These are phyloP conservation scores for Heliconius charithonia DNA, from an alignment of 2,888 invertebrate species.

Conservation along the genomic window DNA sequence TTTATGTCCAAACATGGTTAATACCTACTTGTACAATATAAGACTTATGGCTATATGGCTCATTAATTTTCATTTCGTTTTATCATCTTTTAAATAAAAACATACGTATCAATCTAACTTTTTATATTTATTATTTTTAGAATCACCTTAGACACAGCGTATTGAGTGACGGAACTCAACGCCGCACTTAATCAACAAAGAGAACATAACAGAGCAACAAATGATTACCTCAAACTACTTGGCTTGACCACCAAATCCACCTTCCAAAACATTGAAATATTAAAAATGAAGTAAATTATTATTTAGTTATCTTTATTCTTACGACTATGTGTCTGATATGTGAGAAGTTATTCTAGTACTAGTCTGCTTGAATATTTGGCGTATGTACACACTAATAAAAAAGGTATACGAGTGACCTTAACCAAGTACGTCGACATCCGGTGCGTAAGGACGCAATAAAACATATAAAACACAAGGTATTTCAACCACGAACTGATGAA, in stretches of 20 bases:
- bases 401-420: slow-evolving; percentile 41
- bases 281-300: neutral
- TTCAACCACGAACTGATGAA: slow-evolving; percentile 51
- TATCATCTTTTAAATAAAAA: too few relatives aligned
- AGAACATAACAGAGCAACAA: too few relatives aligned
- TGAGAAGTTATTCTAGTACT: neutral
- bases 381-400: slow-evolving; percentile 27
- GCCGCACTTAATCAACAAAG: too few relatives aligned
- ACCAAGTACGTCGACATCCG: slow-evolving; percentile 44
- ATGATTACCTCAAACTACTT: neutral
- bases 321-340: neutral
- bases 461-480: slow-evolving; percentile 45
- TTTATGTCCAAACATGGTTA: neutral
- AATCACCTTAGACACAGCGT: neutral
- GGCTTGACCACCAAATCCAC: neutral
- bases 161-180: neutral
- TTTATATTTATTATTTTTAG: too few relatives aligned
- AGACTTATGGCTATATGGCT: neutral
- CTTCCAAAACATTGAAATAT: neutral
- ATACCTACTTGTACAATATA: neutral
- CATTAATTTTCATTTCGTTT: neutral
- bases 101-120: too few relatives aligned
- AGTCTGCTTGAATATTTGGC: slow-evolving; percentile 6
- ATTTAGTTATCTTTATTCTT: neutral
- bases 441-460: slow-evolving; percentile 43